A percentile compares a stretch with the other conserved stretches of the same genome.
Conservation (phyloP, 1,140 invertebrate species). For the Amyelois transitella region DNA sequence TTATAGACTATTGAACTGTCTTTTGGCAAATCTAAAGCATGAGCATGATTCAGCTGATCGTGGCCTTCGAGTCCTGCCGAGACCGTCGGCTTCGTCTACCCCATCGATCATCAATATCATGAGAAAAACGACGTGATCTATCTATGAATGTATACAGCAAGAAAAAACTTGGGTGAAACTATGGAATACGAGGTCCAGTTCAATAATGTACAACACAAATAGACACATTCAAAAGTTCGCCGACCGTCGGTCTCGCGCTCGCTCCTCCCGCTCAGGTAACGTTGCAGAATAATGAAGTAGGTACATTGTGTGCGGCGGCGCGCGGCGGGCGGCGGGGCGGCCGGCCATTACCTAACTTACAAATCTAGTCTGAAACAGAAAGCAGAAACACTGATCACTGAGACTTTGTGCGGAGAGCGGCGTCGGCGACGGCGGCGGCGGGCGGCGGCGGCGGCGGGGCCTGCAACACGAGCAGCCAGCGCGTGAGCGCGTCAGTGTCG, state of each 20-base stretch:
- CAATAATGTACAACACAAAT: background rate
- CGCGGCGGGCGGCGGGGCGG: conserved; percentile 19
- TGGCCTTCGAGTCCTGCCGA: too few relatives aligned
- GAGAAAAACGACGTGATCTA: too few relatives aligned
- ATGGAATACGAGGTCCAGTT: background rate
- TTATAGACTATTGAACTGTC: background rate
- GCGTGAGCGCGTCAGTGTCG: conserved; percentile 19
- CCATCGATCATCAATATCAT: too few relatives aligned
- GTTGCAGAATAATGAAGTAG: conserved; percentile 45
- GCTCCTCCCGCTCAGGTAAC: conserved; percentile 21
- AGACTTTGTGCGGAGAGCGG: background rate
- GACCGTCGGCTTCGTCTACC: too few relatives aligned
- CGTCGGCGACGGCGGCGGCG: conserved; percentile 13
- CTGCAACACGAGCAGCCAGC: conserved; percentile 39
- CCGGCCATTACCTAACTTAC: conserved; percentile 59
- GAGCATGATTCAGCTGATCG: too few relatives aligned
- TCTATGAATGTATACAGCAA: too few relatives aligned
- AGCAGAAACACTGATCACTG: conserved; percentile 64
- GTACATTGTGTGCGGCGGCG: conserved; percentile 45
- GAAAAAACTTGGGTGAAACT: too few relatives aligned
- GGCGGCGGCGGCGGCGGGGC: conserved; percentile 7
- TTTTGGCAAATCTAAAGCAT: too few relatives aligned
- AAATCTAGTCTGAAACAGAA: conserved; percentile 67
- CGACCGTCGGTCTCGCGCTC: conserved; percentile 13
- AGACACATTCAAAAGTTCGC: background rate